Base-by-base conservation (phyloP, 1,140 invertebrate species). In the Dolichoris vasculosae region DNA sequence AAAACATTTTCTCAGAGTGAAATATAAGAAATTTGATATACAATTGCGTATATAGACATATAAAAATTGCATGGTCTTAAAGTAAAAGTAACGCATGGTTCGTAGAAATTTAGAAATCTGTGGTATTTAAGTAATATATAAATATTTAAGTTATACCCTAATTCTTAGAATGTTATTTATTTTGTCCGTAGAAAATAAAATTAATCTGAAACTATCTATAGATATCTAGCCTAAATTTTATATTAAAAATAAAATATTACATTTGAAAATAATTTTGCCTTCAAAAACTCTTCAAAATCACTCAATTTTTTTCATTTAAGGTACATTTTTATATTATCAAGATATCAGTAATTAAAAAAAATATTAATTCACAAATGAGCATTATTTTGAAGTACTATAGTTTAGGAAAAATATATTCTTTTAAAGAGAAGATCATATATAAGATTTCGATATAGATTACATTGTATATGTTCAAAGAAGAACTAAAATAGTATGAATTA, bases 41-140 rank as follows among this genome's bases (percentile, higher is more conserved):
- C 13, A 20, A 59, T 38, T 48, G 0, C 48, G 35, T n/a, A 82
- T 59, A 46, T 26, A 79, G 26, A 83, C 32, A 59, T 73, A 46
- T 73, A 46, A 32, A 55, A 40, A 13, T 55, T 85, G 83, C 83
- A 85, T 85, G 83, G 11, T 77, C 32, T 35, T 30, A 30, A 59
- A 85, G 48, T 73, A 73, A 81, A 46, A 71, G 38, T 80, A n/a
- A 35, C 32, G 83, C 83, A 85, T 85, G 83, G 15, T 84, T 84
- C 11, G 75, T 84, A 84, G 76, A 79, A 40, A 51, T 59, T 73
- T 84, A 71, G 77, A 73, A 69, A 43, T 7, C 55, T 59, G 67
- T 85, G 59, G 83, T 38, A 69, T 79, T 69, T 79, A 84, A 78
- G 75, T 64, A 46, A 23, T 82, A 15, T 77, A 67, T 78, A 84